These are phyloP conservation scores for Sycophila texana DNA, from an alignment of 2,888 invertebrate genomes.

Conservation along the genomic window DNA sequence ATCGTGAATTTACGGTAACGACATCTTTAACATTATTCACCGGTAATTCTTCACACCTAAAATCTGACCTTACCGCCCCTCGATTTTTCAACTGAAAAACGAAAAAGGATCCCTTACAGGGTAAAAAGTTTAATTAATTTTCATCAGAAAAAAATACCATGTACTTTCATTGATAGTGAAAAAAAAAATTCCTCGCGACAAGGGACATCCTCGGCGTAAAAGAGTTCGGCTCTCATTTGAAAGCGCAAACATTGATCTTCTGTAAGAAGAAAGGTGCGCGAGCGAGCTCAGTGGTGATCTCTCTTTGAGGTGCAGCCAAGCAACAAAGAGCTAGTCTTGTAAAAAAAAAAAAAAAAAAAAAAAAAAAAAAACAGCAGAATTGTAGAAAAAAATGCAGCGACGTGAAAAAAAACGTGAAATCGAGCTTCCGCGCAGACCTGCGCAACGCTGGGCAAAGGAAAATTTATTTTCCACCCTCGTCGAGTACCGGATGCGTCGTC, in stretches of 20 bases:
- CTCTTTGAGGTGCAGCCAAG: neutral
- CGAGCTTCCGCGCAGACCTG: neutral
- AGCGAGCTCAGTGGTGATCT: neutral
- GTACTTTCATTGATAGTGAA: too few species aligned
- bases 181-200: too few species aligned
- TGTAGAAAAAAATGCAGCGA: too few species aligned
- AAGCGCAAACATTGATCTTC: neutral
- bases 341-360: neutral
- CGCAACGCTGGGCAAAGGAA: conserved; percentile 2
- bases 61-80: too few species aligned
- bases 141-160: too few species aligned
- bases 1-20: too few species aligned
- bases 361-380: neutral
- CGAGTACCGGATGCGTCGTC: neutral
- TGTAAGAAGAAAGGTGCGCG: neutral
- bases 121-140: too few species aligned
- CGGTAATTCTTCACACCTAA: too few species aligned
- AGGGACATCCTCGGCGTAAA: too few species aligned
- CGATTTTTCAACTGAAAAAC: too few species aligned
- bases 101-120: too few species aligned
- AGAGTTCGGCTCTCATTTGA: neutral
- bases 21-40: too few species aligned
- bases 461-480: conserved; percentile 28
- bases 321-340: neutral
- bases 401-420: neutral